Base-by-base conservation (phyloP, 2,888 invertebrate genomes). In the Chelonus formosanus region DNA sequence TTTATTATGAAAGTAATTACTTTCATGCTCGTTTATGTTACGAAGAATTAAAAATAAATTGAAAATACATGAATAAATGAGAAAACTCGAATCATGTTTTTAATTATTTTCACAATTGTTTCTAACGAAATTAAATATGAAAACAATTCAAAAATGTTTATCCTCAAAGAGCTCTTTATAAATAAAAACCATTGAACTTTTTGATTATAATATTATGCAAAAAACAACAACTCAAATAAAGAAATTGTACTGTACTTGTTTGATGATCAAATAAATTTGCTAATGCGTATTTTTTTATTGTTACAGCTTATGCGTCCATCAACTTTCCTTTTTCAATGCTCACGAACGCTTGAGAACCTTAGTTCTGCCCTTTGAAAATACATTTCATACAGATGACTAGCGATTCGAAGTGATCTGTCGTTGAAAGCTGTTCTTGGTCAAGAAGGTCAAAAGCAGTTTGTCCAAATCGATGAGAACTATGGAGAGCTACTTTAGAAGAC, bases 341-440 rank as follows among this genome's bases (percentile, higher is more conserved):
- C 20, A 20, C 20, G 20, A 20, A 20, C 2, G 20, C 58, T 59
- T 59, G 43, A 32, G 44, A 31, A 50, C 52, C 61, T 43, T 61
- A 50, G 61, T 66, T 31, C 43, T 56, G 35, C 44, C 35, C 56
- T 73, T 73, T 72, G 74, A 74, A 77, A 76, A 77, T 76, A 78
- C 73, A 74, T 79, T 79, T 74, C 75, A 63, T 71, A 68, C 72
- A 73, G 75, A 73, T 73, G 76, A 78, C 71, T 76, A 72, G 73
- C 75, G 73, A 76, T 73, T 73, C 75, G 72, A 32, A 52, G 52
- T 76, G 78, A 79, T 78, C 77, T 77, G 68, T 71, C 72, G 72
- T 74, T 75, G 75, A 79, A 75, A 76, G 76, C 76, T 72, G 72
- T 69, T 75, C 74, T 73, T 70, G 75, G 76, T 71, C 73, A 75